A percentile compares a stretch with the other conserved stretches of the same genome.
phyloP scores from a whole-genome alignment of 2,113 vertebrate genomes.

The Perca flavescens region DNA sequence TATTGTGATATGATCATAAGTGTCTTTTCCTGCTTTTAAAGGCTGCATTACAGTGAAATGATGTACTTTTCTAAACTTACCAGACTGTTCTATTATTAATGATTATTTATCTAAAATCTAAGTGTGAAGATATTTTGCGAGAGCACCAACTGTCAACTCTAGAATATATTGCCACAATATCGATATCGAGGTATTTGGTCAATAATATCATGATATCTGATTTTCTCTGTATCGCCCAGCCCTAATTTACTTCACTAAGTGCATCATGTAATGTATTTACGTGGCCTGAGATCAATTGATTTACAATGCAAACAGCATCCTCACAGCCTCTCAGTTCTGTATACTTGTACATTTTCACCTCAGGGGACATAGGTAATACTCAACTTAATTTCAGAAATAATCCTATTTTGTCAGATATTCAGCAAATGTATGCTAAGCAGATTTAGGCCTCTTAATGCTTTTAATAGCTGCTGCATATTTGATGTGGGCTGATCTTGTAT shows the following conservation, averaged over 20 bases:
- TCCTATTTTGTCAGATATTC: conserved; percentile 47
- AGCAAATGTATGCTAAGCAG: conserved; percentile 39
- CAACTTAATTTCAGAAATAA: conserved; percentile 31
- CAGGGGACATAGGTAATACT: background rate
- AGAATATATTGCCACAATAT: too few species aligned
- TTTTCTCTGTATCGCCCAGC: too few species aligned
- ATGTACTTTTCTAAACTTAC: too few species aligned
- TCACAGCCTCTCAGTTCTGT: background rate
- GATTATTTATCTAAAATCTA: too few species aligned
- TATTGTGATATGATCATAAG: too few species aligned
- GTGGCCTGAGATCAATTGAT: background rate
- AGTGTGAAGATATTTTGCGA: too few species aligned
- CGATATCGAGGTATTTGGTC: too few species aligned
- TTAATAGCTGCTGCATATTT: conserved; percentile 52
- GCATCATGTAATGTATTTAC: background rate
- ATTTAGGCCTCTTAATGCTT: conserved; percentile 39
- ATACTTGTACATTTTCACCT: conserved; percentile 15
- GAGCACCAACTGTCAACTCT: too few species aligned
- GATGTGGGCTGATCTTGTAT: conserved; percentile 48
- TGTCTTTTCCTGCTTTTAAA: too few species aligned
- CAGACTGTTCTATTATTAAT: too few species aligned
- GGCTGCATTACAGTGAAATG: too few species aligned
- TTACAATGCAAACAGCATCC: background rate
- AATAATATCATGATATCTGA: too few species aligned
- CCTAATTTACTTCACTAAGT: background rate